phyloP scores from a whole-genome alignment of 53 echinoderm and acorn worm genomes.

The Holothuria scabra region DNA sequence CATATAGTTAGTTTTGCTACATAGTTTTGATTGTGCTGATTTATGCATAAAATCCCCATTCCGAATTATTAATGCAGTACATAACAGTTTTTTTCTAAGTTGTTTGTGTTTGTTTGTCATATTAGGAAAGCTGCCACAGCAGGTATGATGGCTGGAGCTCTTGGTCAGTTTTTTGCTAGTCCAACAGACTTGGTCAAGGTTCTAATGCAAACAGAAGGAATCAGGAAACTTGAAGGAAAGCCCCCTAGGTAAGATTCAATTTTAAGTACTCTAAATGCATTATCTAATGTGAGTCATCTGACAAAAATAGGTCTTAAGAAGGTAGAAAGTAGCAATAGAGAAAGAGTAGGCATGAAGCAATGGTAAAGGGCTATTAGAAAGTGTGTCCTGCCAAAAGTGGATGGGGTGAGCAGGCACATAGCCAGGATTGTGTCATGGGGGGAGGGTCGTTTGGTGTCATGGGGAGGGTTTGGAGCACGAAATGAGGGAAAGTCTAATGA shows the following conservation, averaged over 20 bases:
- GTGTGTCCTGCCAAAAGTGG: too few relatives aligned
- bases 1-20: too few relatives aligned
- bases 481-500: too few relatives aligned
- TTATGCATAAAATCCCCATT: too few relatives aligned
- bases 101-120: not conserved
- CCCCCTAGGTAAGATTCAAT: conserved; percentile 75
- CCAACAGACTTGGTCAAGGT: conserved; percentile 97
- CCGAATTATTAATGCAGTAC: too few relatives aligned
- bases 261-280: not conserved
- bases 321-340: not conserved
- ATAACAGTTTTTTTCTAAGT: not conserved
- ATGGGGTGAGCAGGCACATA: too few relatives aligned
- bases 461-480: too few relatives aligned
- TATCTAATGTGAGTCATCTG: not conserved
- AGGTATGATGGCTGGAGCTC: conserved; percentile 81
- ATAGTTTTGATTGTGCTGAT: too few relatives aligned
- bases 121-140: conserved; percentile 87
- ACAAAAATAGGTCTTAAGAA: not conserved
- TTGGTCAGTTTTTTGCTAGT: conserved; percentile 94
- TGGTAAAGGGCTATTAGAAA: too few relatives aligned
- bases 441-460: too few relatives aligned
- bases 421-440: too few relatives aligned
- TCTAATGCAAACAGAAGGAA: conserved; percentile 97
- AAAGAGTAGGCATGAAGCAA: too few relatives aligned
- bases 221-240: conserved; percentile 87